Evolutionary conservation across 1,140 invertebrate species (phyloP).

Genomic region (Orchesella cincta): DNA sequence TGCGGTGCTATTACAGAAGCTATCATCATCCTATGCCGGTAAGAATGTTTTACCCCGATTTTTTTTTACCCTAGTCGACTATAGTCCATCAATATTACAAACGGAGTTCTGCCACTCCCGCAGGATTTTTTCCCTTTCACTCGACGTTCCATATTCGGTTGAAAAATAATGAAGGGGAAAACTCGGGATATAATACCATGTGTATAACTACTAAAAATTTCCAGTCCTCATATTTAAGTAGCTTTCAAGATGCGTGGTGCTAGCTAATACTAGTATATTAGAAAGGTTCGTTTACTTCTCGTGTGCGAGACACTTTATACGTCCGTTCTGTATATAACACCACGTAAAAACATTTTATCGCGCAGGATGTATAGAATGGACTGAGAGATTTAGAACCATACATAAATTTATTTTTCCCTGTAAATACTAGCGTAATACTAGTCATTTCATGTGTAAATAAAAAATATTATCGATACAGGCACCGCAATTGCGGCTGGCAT

Average conservation of each 20-base stretch:
- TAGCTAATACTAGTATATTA: too few relatives aligned
- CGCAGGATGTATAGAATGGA: too few relatives aligned
- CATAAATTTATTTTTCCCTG: neutral
- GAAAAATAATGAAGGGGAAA: neutral
- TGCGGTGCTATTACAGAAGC: neutral
- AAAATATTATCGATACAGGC: neutral
- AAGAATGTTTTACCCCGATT: slow-evolving; percentile 7
- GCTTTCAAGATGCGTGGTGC: too few relatives aligned
- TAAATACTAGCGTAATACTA: neutral
- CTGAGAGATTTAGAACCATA: too few relatives aligned
- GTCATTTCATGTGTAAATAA: neutral
- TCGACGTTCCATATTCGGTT: neutral
- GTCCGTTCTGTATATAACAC: too few relatives aligned
- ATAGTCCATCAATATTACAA: neutral
- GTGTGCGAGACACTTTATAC: too few relatives aligned
- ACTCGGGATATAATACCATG: too few relatives aligned
- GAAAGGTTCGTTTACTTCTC: too few relatives aligned
- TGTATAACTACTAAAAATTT: too few relatives aligned
- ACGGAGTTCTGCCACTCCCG: neutral
- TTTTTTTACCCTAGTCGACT: neutral
- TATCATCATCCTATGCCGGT: neutral
- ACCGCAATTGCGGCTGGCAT: too few relatives aligned
- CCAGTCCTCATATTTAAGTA: too few relatives aligned
- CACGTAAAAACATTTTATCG: too few relatives aligned
- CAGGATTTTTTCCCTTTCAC: neutral